A percentile compares a stretch with the other conserved stretches of the same genome.
Evolutionary conservation across 2,888 invertebrate species (phyloP).

Genomic region (Timema cristinae): DNA sequence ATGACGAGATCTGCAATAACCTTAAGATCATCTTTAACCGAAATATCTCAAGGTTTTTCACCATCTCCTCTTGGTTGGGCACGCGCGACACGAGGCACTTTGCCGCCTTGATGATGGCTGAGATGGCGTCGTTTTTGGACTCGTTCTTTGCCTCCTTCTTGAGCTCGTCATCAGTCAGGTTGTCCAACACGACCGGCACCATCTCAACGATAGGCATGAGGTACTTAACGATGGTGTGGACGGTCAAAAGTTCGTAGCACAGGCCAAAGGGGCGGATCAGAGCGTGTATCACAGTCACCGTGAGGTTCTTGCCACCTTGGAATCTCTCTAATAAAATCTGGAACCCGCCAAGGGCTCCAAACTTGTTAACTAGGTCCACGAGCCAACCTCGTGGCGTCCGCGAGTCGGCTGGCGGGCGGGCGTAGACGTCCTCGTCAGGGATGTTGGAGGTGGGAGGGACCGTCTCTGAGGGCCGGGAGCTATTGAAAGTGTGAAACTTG

Average conservation of each 20-base stretch:
- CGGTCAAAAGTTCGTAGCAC: slow-evolving; percentile 86
- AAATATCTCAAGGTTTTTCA: slow-evolving; percentile 85
- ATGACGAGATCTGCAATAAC: slow-evolving; percentile 92
- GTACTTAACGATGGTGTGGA: slow-evolving; percentile 86
- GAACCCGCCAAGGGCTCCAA: slow-evolving; percentile 88
- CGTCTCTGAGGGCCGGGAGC: slow-evolving; percentile 69
- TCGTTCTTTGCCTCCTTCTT: slow-evolving; percentile 95
- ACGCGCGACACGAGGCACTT: slow-evolving; percentile 85
- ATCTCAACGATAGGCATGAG: slow-evolving; percentile 91
- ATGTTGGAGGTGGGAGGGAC: slow-evolving; percentile 57
- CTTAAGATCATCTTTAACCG: slow-evolving; percentile 90
- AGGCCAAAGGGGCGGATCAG: slow-evolving; percentile 87
- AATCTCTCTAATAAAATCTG: slow-evolving; percentile 79
- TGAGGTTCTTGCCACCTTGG: slow-evolving; percentile 66
- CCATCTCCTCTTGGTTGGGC: slow-evolving; percentile 76
- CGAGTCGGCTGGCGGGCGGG: slow-evolving; percentile 71
- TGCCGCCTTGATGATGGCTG: slow-evolving; percentile 88
- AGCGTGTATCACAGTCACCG: slow-evolving; percentile 73
- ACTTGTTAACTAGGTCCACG: slow-evolving; percentile 91
- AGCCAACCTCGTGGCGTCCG: slow-evolving; percentile 92
- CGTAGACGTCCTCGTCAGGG: slow-evolving; percentile 67
- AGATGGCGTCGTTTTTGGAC: slow-evolving; percentile 93
- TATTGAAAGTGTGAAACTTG: slow-evolving; percentile 90
- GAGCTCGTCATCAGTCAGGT: slow-evolving; percentile 90
- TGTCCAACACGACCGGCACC: slow-evolving; percentile 84